Base-by-base conservation (phyloP, 2,797 vertebrate species). In the Simalia tracyae region DNA sequence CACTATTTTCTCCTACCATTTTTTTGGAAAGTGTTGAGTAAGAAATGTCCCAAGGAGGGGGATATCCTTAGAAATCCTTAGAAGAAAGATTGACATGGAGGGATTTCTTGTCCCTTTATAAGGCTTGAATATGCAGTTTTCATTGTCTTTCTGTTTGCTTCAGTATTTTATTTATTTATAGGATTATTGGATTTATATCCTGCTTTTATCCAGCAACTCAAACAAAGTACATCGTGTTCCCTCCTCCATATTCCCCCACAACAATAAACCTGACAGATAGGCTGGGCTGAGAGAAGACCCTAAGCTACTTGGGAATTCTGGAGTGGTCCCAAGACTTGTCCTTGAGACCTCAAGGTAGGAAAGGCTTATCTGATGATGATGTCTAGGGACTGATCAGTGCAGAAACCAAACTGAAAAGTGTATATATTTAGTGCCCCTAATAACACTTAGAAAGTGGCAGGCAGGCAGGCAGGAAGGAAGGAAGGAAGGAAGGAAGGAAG, bases 11-110 rank as follows among this genome's bases (percentile, higher is more conserved):
- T 87, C 24, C 22, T 72, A 89, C 96, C 93, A 91, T 93, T 94
- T 96, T 95, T 96, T 61, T 54, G 50, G 36, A 87, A 95, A 98
- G 98, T 97, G 97, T 81, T 97, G 97, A 97, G 96, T 96, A 97
- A 96, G 95, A 97, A 97, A 97, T 97, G 97, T 97, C 97, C 97
- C 92, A 92, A 36, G 60, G 68, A 56, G 54, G 54, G 98, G 96
- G 97, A 97, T 7, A 54, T 54, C 50, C 50, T 54, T 54, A 54
- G 96, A 93, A 97, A 97, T 97, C 98, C 97, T 96, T 97, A 97
- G 98, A 96, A 96, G 92, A 56, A 89, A 95, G 94, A 91, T 64
- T 26, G 61, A 42, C 57, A 19, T 88, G 61, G 22, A 2, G 24
- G 57, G 88, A 84, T 93, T 93, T 94, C 98, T 95, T 91, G 96